phyloP scores from a whole-genome alignment of 2,888 invertebrate genomes.

The Clepsis dumicolana region DNA sequence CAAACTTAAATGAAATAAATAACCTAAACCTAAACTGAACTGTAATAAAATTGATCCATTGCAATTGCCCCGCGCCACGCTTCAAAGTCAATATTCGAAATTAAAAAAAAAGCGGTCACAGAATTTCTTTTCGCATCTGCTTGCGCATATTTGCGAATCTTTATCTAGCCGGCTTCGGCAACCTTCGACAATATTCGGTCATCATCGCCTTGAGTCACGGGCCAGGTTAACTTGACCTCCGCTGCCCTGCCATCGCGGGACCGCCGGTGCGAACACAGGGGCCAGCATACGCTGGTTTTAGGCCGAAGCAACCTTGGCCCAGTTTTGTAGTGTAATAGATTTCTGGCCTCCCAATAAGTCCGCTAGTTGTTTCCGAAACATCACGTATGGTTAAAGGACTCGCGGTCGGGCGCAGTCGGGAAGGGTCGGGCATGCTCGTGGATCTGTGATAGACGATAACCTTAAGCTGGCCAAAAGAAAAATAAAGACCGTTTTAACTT shows the following conservation, averaged over 20 bases:
- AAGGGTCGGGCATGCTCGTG: background rate
- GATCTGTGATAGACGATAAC: background rate
- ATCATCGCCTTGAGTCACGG: slow-evolving; percentile 51
- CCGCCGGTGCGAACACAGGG: slow-evolving; percentile 54
- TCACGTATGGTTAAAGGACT: slow-evolving; percentile 10
- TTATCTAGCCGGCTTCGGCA: slow-evolving; percentile 56
- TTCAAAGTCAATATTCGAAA: background rate
- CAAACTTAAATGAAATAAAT: too few species aligned
- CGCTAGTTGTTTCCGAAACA: slow-evolving; percentile 21
- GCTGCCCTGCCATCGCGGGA: slow-evolving; percentile 54
- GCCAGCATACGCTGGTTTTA: slow-evolving; percentile 44
- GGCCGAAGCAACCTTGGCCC: slow-evolving; percentile 70
- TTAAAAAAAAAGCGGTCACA: slow-evolving; percentile 13
- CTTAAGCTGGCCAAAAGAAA: too few species aligned
- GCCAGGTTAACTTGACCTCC: slow-evolving; percentile 53
- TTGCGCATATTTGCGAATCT: slow-evolving; percentile 39
- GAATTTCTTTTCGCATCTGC: slow-evolving; percentile 36
- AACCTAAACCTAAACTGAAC: background rate
- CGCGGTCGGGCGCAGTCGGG: slow-evolving; percentile 1
- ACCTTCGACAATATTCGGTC: slow-evolving; percentile 61
- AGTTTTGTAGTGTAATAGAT: slow-evolving; percentile 69
- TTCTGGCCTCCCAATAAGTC: slow-evolving; percentile 69
- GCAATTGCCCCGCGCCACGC: background rate
- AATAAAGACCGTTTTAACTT: too few species aligned
- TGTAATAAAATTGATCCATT: background rate